Evolutionary conservation across 2,888 invertebrate genomes (phyloP), one percentile per base, ranked within the genome.

Genomic region (Nebria salina): DNA sequence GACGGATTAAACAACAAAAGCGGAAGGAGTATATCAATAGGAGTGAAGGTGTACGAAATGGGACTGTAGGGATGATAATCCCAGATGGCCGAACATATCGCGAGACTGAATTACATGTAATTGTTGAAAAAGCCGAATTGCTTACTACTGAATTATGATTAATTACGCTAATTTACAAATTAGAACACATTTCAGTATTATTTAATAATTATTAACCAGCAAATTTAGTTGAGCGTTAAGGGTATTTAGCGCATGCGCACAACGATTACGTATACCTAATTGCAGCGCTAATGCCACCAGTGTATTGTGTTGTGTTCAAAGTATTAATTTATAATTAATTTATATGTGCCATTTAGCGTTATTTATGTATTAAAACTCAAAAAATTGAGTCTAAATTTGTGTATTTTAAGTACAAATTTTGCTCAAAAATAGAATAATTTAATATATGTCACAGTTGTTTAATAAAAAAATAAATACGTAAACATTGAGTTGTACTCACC

Each of bases 21-120:
- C 88, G 89, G 26, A 88, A 88, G 75, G 84, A 86, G 11, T 89
- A 88, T 87, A 88, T 88, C 77, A 89, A 83, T 65, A 66, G 76
- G 5, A 74, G 82, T 4, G 1, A 13, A 9, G 13, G 54, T 8
- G 72, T 65, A 88, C 92, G 88, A 90, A 92, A 88, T 89, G 92
- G 90, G 86, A 88, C 89, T 83, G 84, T 94, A 84, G 92, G 93
- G 86, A 90, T 96, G 88, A 94, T 96, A 76, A 92, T 95, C 86
- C 96, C 96, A 0, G 96, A 96, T 85, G 94, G 95, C 1, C 92
- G 94, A 86, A 94, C 95, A 15, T 96, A 96, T 87, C 91, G 94
- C 86, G 96, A 96, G 89, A 96, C 96, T 9, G 96, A 96, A 89
- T 92, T 96, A 85, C 94, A 96, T 88, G 95, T 96, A 86, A 94